Percentiles rank a stretch among this genome's conserved stretches.
Conservation (phyloP, 92 coral and sea anemone species). For the Paragorgia papillata region DNA sequence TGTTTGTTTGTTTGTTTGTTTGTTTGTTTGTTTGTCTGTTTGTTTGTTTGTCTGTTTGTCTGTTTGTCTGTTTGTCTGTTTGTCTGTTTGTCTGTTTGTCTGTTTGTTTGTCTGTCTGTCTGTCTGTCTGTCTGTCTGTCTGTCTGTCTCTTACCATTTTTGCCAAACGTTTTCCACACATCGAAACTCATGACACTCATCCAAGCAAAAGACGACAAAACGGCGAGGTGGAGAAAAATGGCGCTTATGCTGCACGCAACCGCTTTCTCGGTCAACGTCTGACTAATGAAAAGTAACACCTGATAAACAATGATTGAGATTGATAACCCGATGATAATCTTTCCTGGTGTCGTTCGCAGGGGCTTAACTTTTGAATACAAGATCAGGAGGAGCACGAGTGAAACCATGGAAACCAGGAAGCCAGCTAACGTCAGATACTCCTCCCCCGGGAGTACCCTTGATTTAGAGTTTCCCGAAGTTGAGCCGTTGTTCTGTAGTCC, state of each 20-base stretch:
- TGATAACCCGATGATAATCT: slow-evolving; percentile 60
- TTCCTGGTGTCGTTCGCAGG: slow-evolving; percentile 72
- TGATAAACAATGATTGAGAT: slow-evolving; percentile 57
- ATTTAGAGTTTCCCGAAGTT: background rate
- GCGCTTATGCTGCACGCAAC: slow-evolving; percentile 57
- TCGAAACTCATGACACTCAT: slow-evolving; percentile 69
- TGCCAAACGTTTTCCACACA: slow-evolving; percentile 63
- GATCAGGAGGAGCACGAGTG: slow-evolving; percentile 48
- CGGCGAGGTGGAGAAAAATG: slow-evolving; percentile 52
- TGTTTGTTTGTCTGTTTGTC: background rate
- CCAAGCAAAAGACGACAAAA: slow-evolving; percentile 69
- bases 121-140: background rate
- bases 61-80: slow-evolving; percentile 1
- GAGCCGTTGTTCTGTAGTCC: background rate
- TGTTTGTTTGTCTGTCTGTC: background rate
- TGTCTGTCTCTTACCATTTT: slow-evolving; percentile 45
- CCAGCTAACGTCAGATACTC: slow-evolving; percentile 49
- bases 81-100: background rate
- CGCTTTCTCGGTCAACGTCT: slow-evolving; percentile 49
- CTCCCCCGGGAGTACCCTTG: background rate
- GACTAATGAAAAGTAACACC: slow-evolving; percentile 33
- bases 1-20: background rate
- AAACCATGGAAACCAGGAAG: slow-evolving; percentile 45
- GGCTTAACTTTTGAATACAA: slow-evolving; percentile 45
- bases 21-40: background rate